phyloP scores from a whole-genome alignment of 2,113 vertebrate species.

The Tupaia tana region DNA sequence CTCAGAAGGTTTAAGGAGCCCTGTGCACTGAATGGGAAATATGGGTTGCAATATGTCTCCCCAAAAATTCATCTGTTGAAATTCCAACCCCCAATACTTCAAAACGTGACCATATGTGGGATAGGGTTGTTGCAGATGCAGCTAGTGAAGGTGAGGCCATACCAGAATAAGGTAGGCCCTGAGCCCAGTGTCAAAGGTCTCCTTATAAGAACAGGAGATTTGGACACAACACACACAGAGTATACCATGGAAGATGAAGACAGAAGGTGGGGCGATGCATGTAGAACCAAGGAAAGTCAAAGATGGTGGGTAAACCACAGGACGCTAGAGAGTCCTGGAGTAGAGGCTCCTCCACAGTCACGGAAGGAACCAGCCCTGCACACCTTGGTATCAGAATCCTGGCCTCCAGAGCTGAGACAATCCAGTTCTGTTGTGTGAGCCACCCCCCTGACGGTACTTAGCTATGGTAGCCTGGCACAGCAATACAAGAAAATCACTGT shows the following conservation, averaged over 20 bases:
- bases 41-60: background rate
- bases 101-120: background rate
- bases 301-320: background rate
- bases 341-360: background rate
- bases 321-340: background rate
- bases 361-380: background rate
- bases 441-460: no score
- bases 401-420: background rate
- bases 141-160: background rate
- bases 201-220: background rate
- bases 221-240: background rate
- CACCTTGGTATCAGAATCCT: background rate
- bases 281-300: background rate
- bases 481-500: background rate
- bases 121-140: background rate
- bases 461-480: background rate
- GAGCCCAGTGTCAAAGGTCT: background rate
- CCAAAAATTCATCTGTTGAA: background rate
- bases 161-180: background rate
- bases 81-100: background rate
- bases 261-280: fast-evolving
- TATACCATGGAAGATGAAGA: no score
- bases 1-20: background rate
- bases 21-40: background rate
- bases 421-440: background rate